Conservation (phyloP, 1,140 invertebrate genomes). For the Drosophila nigromelanica region DNA sequence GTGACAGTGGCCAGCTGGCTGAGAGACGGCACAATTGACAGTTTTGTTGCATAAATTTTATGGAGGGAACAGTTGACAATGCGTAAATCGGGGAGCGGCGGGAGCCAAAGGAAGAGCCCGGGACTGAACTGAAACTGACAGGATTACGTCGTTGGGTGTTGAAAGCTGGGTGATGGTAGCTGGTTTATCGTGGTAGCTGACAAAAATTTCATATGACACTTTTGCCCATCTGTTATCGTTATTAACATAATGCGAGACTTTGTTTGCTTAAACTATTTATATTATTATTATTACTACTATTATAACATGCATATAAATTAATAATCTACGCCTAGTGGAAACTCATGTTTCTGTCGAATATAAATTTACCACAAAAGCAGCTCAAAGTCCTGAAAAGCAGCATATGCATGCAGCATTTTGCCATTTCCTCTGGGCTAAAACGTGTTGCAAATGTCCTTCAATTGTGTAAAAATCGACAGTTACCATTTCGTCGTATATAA, state of each 20-base stretch:
- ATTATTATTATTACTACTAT: constrained; percentile 10
- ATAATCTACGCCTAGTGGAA: background rate
- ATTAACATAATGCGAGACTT: constrained; percentile 35
- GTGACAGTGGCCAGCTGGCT: constrained; percentile 52
- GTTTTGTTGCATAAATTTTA: constrained; percentile 53
- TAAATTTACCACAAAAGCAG: background rate
- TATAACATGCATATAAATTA: background rate
- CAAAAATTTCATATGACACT: constrained; percentile 40
- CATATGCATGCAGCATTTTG: background rate
- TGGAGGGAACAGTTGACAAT: constrained; percentile 23
- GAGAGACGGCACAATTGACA: constrained; percentile 45
- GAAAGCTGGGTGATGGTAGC: background rate
- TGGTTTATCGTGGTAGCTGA: constrained; percentile 9
- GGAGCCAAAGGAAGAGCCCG: background rate
- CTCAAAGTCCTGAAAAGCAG: background rate
- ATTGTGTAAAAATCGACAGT: constrained; percentile 40
- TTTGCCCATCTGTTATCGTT: constrained; percentile 16
- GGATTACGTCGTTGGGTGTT: constrained; percentile 18
- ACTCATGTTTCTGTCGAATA: background rate
- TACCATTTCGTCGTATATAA: constrained; percentile 12
- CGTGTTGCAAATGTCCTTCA: constrained; percentile 39
- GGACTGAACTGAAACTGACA: constrained; percentile 37
- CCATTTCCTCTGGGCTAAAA: constrained; percentile 1
- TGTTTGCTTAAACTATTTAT: constrained; percentile 15
- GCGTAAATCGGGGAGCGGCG: background rate